Evolutionary conservation across 1,140 invertebrate species (phyloP).

Genomic region (Laupala kohalensis): DNA sequence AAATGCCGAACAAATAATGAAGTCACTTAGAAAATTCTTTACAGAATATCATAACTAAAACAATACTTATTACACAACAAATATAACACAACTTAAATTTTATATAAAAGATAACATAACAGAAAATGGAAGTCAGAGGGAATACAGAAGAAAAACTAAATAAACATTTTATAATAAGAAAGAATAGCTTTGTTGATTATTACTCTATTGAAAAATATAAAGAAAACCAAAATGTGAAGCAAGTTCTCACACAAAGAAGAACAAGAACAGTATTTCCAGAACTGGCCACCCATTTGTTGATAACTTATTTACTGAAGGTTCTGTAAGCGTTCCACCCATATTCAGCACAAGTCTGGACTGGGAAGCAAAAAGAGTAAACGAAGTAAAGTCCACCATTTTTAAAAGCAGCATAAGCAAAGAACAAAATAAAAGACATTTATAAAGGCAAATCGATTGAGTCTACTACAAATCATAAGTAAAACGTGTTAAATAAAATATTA

Average conservation of each 20-base stretch:
- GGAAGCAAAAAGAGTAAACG: background rate
- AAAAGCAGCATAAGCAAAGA: background rate
- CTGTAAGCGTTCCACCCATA: background rate
- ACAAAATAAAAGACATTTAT: background rate
- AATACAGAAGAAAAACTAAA: too few relatives aligned
- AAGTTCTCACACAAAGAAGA: background rate
- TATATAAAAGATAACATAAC: too few relatives aligned
- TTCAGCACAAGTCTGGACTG: background rate
- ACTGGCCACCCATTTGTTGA: background rate
- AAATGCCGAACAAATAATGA: too few relatives aligned
- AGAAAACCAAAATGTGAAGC: too few relatives aligned
- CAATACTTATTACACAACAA: too few relatives aligned
- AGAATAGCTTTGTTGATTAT: too few relatives aligned
- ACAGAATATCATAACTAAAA: too few relatives aligned
- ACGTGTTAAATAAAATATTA: background rate
- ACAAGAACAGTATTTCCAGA: background rate
- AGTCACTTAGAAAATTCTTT: too few relatives aligned
- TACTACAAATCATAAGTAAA: background rate
- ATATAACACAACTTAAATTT: too few relatives aligned
- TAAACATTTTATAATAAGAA: too few relatives aligned
- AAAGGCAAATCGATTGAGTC: background rate
- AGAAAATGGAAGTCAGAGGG: too few relatives aligned
- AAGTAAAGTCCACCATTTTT: background rate
- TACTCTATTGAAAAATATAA: too few relatives aligned
- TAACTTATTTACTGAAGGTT: background rate